Base-by-base conservation (phyloP, 2,113 vertebrate species). In the Arvicanthis niloticus region DNA sequence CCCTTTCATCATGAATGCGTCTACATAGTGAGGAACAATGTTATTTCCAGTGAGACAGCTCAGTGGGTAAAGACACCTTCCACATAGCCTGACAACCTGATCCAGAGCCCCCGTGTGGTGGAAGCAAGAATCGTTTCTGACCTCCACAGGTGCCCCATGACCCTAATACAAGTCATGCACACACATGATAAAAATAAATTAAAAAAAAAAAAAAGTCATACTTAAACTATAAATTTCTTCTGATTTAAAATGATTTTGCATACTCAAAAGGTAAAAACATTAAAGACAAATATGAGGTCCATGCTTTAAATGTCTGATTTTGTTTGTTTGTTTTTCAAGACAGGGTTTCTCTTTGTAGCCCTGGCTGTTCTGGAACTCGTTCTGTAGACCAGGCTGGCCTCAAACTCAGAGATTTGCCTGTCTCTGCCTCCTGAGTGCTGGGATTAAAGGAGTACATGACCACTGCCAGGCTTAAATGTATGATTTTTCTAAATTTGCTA, bases 291-390 rank as follows among this genome's bases (percentile, higher is more conserved):
- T 81, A 88, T 77, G 34, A 97, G 60, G 37, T 12, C 56, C 62
- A 67, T 78, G 88, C 80, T 94, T 89, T 85, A 95, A 92, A 58
- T 85, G 29, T 56, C 22, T 88, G 21, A 29, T 51, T 94, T 91
- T 94, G 21, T 91, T 89, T 94, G 21, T 91, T 86, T 85, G 86
- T 88, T 95, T 89, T 65, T 84, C 24, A 81, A 81, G 78, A 81
- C 5, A 81, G 34, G 34, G 19, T 56, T 81, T 81, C 5, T 56
- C 51, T 80, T 4, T 80, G 34, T 22, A n/a, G 51, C 34, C 31
- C 9, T 58, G 17, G 77, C 34, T 56, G 19, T 80, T 34, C 77
- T 56, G 11, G 19, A 80, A 51, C 77, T 80, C 1, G 2, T 22
- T 58, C 37, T 81, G 37, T 81, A 81, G 21, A 81, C 53, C 11